Conservation (phyloP, 1,140 invertebrate genomes). For the Apis dorsata region DNA sequence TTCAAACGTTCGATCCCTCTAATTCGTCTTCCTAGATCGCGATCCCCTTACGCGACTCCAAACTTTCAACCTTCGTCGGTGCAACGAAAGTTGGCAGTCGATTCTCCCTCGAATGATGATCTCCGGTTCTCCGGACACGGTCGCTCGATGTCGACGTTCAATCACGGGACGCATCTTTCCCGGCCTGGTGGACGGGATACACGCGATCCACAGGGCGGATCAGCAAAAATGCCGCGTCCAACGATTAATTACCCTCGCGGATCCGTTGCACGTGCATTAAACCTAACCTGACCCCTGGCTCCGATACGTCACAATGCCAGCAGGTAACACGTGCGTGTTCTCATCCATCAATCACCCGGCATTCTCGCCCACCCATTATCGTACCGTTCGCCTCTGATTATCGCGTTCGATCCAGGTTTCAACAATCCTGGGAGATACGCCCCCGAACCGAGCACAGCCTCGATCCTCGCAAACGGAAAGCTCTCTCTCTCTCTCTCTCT, state of each 20-base stretch:
- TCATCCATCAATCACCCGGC: constrained; percentile 39
- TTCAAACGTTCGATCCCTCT: no score
- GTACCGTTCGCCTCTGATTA: constrained; percentile 38
- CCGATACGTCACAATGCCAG: constrained; percentile 22
- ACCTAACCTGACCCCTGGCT: neutral
- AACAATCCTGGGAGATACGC: neutral
- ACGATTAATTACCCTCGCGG: constrained; percentile 27
- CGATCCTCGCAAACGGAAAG: neutral
- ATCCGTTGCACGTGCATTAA: constrained; percentile 19
- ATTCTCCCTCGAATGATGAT: neutral
- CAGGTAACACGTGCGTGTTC: constrained; percentile 40
- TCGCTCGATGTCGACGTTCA: neutral
- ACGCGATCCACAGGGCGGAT: neutral
- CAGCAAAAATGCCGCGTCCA: constrained; percentile 18
- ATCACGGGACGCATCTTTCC: neutral
- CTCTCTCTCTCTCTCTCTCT: neutral
- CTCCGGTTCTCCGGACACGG: neutral
- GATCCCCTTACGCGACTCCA: no score
- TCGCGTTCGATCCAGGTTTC: constrained; percentile 18
- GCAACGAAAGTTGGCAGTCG: neutral
- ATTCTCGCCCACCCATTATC: constrained; percentile 39
- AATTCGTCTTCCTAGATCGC: no score
- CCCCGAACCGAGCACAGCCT: no score
- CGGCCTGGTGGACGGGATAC: neutral
- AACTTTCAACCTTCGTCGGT: no score